Evolutionary conservation across 2,797 vertebrate genomes (phyloP), one percentile per base, ranked within the genome.

Genomic region (Spinus olivaceus): DNA sequence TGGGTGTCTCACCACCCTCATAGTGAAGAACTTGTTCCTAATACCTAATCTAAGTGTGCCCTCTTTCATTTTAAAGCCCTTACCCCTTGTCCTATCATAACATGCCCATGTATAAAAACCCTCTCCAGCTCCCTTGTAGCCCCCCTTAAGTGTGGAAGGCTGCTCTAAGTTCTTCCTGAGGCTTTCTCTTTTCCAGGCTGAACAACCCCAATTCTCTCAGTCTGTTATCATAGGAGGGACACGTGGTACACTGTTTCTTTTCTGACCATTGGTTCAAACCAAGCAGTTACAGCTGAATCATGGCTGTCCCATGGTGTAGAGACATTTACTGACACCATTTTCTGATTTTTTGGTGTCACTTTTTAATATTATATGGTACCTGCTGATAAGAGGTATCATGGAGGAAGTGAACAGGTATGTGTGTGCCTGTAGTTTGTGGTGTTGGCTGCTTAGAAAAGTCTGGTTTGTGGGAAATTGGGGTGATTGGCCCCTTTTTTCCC

Each of bases 401-500:
- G 79, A 60, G 28, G 35, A 91, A 63, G 27, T 33, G 16, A 85
- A 19, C 8, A 53, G 8, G 6, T 47, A 16, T 28, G 16, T 63
- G 7, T 60, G 24, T 51, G 24, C 21, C 50, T 61, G 9, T 61
- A 39, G 64, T 64, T 16, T 32, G 51, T 63, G 25, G 12, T 74
- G 53, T 71, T 63, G 8, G 10, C 74, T 39, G 30, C 46, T 88
- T 71, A 51, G 20, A 21, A 53, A 16, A 74, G 21, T 86, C 42
- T 53, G 14, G 35, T 66, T 76, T 77, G 20, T 61, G 69, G 8
- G 8, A 14, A 80, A 41, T 42, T 83, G 39, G 3, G 4, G 8
- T 46, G 13, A 35, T 33, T 28, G 7, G 12, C 1, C 1, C 2
- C 42, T 59, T 46, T 65, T 32, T 24, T n/a, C 1, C 6, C 35